These are phyloP conservation scores for Cirrhinus molitorella DNA, from an alignment of 2,797 vertebrate genomes.

Conservation along the genomic window DNA sequence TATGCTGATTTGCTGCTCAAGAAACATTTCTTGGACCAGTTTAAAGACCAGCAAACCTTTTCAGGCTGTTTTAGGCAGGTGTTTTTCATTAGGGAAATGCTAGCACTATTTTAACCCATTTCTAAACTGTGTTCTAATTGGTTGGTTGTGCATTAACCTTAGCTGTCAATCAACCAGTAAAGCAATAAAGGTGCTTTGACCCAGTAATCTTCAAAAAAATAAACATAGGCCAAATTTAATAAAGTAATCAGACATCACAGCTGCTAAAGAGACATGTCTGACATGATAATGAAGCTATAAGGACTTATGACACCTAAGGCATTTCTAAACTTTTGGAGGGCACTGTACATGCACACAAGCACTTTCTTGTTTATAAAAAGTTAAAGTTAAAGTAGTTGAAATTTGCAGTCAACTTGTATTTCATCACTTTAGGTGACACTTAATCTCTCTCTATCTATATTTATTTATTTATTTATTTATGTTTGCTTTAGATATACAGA, in stretches of 20 bases:
- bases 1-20: not conserved
- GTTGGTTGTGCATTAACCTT: not conserved
- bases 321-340: not conserved
- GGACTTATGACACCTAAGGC: not conserved
- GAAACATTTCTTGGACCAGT: not conserved
- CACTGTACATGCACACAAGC: not conserved
- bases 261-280: not conserved
- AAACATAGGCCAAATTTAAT: not conserved
- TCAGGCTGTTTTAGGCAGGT: not conserved
- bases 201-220: not conserved
- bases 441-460: too few species aligned
- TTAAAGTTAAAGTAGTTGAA: not conserved
- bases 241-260: conserved; percentile 1
- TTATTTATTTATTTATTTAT: too few species aligned
- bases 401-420: not conserved
- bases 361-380: not conserved
- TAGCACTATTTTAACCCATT: not conserved
- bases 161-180: not conserved
- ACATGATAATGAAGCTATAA: not conserved
- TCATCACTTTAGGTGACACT: too few species aligned
- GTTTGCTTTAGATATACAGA: not conserved
- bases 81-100: not conserved
- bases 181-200: not conserved
- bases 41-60: not conserved
- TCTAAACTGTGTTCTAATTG: not conserved